Conservation (phyloP, 2,888 invertebrate species). For the Tachina fera region DNA sequence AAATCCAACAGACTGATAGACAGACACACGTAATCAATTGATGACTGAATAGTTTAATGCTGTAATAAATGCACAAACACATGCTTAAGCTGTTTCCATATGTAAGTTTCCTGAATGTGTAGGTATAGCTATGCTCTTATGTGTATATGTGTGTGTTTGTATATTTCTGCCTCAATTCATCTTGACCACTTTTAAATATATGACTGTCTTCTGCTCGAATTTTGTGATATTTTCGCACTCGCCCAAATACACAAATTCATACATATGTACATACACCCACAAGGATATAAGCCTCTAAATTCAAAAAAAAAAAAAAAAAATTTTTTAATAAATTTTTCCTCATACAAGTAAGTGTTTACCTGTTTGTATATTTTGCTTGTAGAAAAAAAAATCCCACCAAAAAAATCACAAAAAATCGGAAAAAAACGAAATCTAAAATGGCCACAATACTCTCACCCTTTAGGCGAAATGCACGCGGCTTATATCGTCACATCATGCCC, state of each 20-base stretch:
- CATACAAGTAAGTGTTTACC: not conserved
- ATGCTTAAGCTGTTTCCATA: not conserved
- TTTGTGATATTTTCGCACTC: not conserved
- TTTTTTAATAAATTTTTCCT: constrained; percentile 18
- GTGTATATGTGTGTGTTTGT: not conserved
- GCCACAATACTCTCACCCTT: constrained; percentile 68
- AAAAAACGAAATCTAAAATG: constrained; percentile 48
- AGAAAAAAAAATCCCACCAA: constrained; percentile 24
- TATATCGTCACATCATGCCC: constrained; percentile 72
- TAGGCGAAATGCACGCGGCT: constrained; percentile 69
- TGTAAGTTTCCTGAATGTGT: not conserved
- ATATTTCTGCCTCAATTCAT: constrained; percentile 12
- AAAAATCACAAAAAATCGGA: constrained; percentile 34
- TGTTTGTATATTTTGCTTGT: not conserved
- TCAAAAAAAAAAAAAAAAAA: not conserved
- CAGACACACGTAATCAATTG: constrained; percentile 22
- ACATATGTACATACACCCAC: not conserved
- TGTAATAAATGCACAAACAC: constrained; percentile 15
- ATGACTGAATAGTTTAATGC: constrained; percentile 31
- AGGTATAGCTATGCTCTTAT: not conserved
- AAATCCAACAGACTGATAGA: constrained; percentile 33
- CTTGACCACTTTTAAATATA: constrained; percentile 28
- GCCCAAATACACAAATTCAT: not conserved
- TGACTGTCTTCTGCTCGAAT: not conserved
- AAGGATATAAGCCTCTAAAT: constrained; percentile 42